Percentiles rank a stretch among this genome's conserved stretches.
phyloP scores from a whole-genome alignment of 92 coral and sea anemone species.

The Paramuricea clavata region DNA sequence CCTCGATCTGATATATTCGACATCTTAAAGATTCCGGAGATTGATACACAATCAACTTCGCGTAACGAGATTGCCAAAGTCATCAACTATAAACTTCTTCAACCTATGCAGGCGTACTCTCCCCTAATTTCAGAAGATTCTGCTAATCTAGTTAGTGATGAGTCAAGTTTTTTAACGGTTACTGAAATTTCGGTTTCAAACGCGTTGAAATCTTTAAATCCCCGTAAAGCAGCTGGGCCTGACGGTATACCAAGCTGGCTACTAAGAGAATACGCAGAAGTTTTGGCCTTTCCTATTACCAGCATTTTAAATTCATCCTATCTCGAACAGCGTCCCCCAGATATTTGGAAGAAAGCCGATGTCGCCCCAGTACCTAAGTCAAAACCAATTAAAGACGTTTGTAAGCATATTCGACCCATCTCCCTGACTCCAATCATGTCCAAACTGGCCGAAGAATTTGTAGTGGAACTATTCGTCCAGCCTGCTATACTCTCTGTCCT shows the following conservation, averaged over 20 bases:
- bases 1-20: neutral
- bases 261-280: constrained; percentile 61
- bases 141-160: neutral
- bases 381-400: constrained; percentile 56
- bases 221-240: constrained; percentile 67
- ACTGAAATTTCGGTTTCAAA: constrained; percentile 23
- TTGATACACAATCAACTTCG: neutral
- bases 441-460: constrained; percentile 50
- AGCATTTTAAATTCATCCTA: constrained; percentile 54
- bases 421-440: constrained; percentile 61
- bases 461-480: constrained; percentile 33
- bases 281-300: constrained; percentile 42
- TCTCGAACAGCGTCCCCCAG: constrained; percentile 48
- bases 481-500: constrained; percentile 16
- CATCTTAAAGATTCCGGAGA: neutral
- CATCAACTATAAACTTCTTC: neutral
- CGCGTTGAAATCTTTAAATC: constrained; percentile 8
- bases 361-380: constrained; percentile 57
- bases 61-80: neutral
- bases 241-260: constrained; percentile 67
- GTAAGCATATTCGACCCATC: constrained; percentile 61
- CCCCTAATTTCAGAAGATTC: neutral
- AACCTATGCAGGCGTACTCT: neutral
- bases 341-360: constrained; percentile 58
- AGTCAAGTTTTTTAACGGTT: neutral